Evolutionary conservation across 2,113 vertebrate genomes (phyloP), one percentile per base, ranked within the genome.

Genomic region (Rhinolophus sinicus): DNA sequence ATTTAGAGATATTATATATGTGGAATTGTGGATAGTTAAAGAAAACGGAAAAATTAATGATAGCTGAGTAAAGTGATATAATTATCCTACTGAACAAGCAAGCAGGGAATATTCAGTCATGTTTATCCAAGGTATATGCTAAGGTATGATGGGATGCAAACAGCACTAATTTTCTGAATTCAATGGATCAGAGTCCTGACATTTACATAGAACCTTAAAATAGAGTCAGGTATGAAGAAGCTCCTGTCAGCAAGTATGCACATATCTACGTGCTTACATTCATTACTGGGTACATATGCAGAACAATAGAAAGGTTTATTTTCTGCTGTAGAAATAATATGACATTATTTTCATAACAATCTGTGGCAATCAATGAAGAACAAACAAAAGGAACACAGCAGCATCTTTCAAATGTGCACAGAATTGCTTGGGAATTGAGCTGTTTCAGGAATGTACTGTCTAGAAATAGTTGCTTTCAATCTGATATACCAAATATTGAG

Each of bases 141-240:
- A 56, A 97, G 16, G 70, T 60, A 40, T 76, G 30, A 82, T 84
- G 58, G 26, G 40, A 75, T 95, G 40, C 21, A 90, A 84, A 78
- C 10, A 97, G 26, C 83, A 95, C 14, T 97, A 83, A 95, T 83
- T 90, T 72, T 44, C 84, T 94, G 78, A 97, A 94, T 83, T 92
- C 52, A 89, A 0, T 90, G 76, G 40, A 93, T 96, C 18, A 28
- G 47, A 95, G 82, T 93, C 47, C 84, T 97, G 93, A 96, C 86
- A 67, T 98, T 97, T 97, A 90, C 89, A n/a, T 58, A 95, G 93
- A 97, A 82, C 30, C 30, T 93, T 83, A 88, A 94, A 70, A 92
- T 76, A 97, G 56, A 73, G 82, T 86, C 62, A 95, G 52, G 21
- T 85, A 12, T 73, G 77, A 96, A 91, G 89, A 94, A 96, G 82